Conservation (phyloP, 2,888 invertebrate species). For the Azorinus chamasolen region DNA sequence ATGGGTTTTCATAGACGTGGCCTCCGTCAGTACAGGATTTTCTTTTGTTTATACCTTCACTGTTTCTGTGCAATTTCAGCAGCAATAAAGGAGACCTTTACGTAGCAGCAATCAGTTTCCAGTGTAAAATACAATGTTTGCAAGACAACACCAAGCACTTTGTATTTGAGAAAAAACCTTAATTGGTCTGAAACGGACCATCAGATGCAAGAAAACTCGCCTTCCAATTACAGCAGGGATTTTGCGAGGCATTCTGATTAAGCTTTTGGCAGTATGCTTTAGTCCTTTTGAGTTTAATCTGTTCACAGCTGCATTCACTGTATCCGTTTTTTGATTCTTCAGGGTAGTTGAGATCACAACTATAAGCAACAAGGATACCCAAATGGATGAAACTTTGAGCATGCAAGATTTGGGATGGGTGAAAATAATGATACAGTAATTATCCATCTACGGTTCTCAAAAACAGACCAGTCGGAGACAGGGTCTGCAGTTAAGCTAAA, state of each 20-base stretch:
- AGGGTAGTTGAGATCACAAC: conserved; percentile 2
- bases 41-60: background rate
- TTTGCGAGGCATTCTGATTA: too few relatives aligned
- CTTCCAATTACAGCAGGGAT: background rate
- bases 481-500: too few relatives aligned
- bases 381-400: background rate
- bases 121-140: background rate
- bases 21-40: conserved; percentile 3
- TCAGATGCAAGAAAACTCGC: too few relatives aligned
- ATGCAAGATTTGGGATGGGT: background rate
- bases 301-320: conserved; percentile 1
- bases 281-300: background rate
- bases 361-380: too few relatives aligned
- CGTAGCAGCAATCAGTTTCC: conserved; percentile 4
- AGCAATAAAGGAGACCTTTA: background rate
- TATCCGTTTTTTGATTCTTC: background rate
- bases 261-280: background rate
- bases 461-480: conserved; percentile 1
- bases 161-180: background rate
- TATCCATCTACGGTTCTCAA: background rate
- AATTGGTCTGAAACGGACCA: background rate
- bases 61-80: background rate
- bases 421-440: background rate
- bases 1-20: background rate
- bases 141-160: conserved; percentile 3